phyloP scores from a whole-genome alignment of 2,888 invertebrate genomes.

The Sphaerophoria taeniata region DNA sequence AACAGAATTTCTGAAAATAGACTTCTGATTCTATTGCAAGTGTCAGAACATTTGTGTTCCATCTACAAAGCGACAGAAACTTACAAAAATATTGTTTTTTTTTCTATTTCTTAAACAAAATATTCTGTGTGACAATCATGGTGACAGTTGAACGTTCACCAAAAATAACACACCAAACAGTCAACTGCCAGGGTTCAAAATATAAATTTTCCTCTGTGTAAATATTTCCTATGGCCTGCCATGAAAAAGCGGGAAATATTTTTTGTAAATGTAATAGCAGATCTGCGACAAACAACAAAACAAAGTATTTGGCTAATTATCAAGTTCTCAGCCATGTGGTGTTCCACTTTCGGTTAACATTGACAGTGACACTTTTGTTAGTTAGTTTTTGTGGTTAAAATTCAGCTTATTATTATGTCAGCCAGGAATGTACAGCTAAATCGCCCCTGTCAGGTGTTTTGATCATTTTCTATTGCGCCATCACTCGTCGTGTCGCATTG shows the following conservation, averaged over 20 bases:
- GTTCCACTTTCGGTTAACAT: conserved; percentile 64
- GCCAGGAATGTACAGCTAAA: neutral
- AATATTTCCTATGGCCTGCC: neutral
- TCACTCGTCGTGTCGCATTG: neutral
- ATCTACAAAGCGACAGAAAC: conserved; percentile 21
- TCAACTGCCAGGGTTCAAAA: neutral
- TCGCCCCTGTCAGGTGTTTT: conserved; percentile 59
- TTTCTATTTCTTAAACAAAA: conserved; percentile 12
- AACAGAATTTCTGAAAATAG: conserved; percentile 1
- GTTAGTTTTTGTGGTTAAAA: conserved; percentile 21
- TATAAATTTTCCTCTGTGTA: neutral
- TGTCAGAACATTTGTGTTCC: neutral
- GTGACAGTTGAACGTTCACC: conserved; percentile 42
- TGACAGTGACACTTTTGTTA: conserved; percentile 65
- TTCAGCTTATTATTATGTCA: conserved; percentile 58
- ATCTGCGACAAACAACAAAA: neutral
- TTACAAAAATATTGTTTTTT: conserved; percentile 17
- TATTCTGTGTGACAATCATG: conserved; percentile 39
- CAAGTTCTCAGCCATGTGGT: conserved; percentile 51
- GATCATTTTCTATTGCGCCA: conserved; percentile 35
- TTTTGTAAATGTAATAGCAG: neutral
- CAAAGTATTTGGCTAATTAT: conserved; percentile 45
- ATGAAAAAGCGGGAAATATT: neutral
- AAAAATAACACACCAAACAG: conserved; percentile 17
- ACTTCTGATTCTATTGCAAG: neutral